Conservation (phyloP, 2,888 invertebrate genomes). For the Drosophila cracens region DNA sequence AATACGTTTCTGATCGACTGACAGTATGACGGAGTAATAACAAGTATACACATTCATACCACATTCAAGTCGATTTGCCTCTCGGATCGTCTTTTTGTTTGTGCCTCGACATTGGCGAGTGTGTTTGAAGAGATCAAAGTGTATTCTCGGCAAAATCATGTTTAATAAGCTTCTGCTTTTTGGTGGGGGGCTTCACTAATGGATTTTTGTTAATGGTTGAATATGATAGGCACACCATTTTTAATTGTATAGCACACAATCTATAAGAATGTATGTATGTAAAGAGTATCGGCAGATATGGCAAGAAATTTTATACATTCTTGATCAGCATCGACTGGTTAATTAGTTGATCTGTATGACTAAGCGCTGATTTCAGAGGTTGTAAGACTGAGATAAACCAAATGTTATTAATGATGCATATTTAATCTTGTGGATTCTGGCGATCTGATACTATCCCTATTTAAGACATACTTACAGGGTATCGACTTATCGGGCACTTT, state of each 20-base stretch:
- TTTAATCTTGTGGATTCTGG: background rate
- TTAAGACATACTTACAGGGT: background rate
- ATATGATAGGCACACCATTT: conserved; percentile 2
- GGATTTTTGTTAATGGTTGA: conserved; percentile 1
- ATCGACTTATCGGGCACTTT: background rate
- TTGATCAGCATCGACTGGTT: too few relatives aligned
- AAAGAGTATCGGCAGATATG: background rate
- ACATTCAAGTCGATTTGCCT: conserved; percentile 13
- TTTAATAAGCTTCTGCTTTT: conserved; percentile 1
- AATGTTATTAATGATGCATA: background rate
- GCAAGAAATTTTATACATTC: background rate
- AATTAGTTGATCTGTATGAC: background rate
- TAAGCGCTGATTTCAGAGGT: background rate
- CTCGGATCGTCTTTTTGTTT: conserved; percentile 23
- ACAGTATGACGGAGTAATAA: conserved; percentile 24
- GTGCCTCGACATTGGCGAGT: background rate
- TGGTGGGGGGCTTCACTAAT: background rate
- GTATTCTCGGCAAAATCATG: conserved; percentile 1
- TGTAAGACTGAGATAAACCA: background rate
- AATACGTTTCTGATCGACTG: conserved; percentile 57
- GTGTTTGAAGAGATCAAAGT: background rate
- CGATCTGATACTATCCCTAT: background rate
- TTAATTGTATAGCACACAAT: background rate
- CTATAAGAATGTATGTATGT: background rate
- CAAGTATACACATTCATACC: conserved; percentile 14